Evolutionary conservation across 2,888 invertebrate species (phyloP), one percentile per base, ranked within the genome.

Genomic region (Acrocera orbiculus): DNA sequence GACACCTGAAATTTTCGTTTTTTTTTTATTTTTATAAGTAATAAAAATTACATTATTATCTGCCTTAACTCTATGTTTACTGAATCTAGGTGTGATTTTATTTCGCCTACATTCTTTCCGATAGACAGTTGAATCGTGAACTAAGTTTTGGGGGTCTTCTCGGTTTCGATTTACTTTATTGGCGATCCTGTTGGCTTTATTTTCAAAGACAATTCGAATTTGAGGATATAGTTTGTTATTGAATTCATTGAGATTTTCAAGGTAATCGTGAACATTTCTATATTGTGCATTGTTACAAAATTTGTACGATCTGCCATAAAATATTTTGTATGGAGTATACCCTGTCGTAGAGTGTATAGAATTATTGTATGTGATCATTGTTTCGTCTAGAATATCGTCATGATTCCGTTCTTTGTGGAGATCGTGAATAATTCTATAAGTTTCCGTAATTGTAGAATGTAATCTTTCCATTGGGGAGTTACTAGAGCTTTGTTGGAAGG

Each of bases 91-190:
- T n/a, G n/a, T n/a, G n/a, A n/a, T n/a, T n/a, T n/a, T n/a, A n/a
- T n/a, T n/a, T 16, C 32, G 15, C 24, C 24, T 28, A 32, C 32
- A 32, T 26, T 36, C 32, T 36, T 36, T 36, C 31, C 30, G 16
- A 31, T 13, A 35, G 7, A 34, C 19, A 5, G 3, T 16, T 3
- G 13, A 10, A 11, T 28, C 27, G 14, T 14, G 27, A 3, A 19
- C 16, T 14, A 11, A 16, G 9, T 20, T 13, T 17, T 20, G 5
- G 4, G 27, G 16, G n/a, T 16, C 10, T 14, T 34, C 24, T 24
- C 32, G 28, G 11, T 1, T 27, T 16, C 8, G 13, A 27, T 27
- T 13, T 14, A 14, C 5, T 14, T 27, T 27, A 14, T 27, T 16
- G 13, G 16, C 2, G 2, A 15, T 27, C 16, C 10, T 15, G 10